Base-by-base conservation (phyloP, 2,888 invertebrate genomes). In the Tetheella fluctuosa region DNA sequence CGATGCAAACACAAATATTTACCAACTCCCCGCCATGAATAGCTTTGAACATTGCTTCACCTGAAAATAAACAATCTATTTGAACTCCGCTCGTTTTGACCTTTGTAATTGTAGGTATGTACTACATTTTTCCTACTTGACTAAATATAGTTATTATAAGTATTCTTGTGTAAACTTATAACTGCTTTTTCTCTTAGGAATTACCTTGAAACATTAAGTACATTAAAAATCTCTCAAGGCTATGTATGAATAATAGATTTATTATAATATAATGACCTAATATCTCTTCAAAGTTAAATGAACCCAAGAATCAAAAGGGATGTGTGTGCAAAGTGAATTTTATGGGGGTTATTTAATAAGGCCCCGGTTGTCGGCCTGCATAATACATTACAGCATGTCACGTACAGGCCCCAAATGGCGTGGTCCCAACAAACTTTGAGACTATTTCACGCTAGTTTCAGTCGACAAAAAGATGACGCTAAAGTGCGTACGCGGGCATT, bases 311-410 rank as follows among this genome's bases (percentile, higher is more conserved):
- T 39, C 3, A 10, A 42, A 48, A 20, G 42, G 42, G 17, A 42
- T 42, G 42, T 7, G n/a, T 15, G n/a, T n/a, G 17, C 2, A 42
- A 39, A n/a, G 42, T 42, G 42, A 42, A 42, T 42, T n/a, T n/a
- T 42, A 48, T 42, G 42, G 42, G n/a, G 42, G 42, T 20, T 48
- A 20, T 20, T 20, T 48, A 48, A 48, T 48, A 48, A 20, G 48
- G 48, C 48, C 8, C 20, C 48, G 48, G 20, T 48, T 48, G n/a
- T 8, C 20, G 20, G 48, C 20, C 20, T 3, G 8, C n/a, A 48
- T 39, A 39, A 39, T 48, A 48, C 48, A 48, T 48, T 48, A 48
- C 48, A 20, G 48, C 17, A 20, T 48, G 48, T 48, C 48, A 48
- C 48, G 48, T 48, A 48, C 48, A 48, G 20, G n/a, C 17, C 48